Percentiles rank a stretch among this genome's conserved stretches.
Evolutionary conservation across 1,140 invertebrate genomes (phyloP).

Genomic region (Halesus radiatus): DNA sequence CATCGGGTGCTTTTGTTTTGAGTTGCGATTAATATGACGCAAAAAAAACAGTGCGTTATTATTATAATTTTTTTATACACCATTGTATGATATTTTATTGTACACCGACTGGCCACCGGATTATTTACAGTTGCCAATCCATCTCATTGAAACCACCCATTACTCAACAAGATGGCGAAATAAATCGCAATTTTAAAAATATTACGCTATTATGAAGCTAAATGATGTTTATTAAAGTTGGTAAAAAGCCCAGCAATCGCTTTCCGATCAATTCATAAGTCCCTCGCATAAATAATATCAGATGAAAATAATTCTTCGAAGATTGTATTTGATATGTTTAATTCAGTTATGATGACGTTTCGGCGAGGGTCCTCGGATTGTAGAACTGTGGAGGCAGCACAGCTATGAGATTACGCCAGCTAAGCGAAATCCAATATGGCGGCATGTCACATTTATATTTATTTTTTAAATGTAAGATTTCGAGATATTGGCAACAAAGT

Average conservation of each 20-base stretch:
- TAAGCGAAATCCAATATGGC: too few species aligned
- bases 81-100: too few species aligned
- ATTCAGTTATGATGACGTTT: not conserved
- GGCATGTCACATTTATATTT: too few species aligned
- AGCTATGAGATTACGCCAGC: too few species aligned
- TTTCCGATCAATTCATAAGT: slow-evolving; percentile 22
- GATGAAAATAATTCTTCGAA: slow-evolving; percentile 3
- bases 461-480: too few species aligned
- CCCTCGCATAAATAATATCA: not conserved
- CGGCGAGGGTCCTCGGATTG: too few species aligned
- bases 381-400: too few species aligned
- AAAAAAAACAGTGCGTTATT: not conserved
- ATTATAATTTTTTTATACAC: not conserved
- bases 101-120: not conserved
- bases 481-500: too few species aligned
- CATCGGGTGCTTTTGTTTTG: not conserved
- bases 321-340: not conserved
- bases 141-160: slow-evolving; percentile 2
- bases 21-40: not conserved
- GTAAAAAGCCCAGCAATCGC: not conserved
- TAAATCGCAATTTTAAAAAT: slow-evolving; percentile 22
- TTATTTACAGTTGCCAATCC: slow-evolving; percentile 2
- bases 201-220: slow-evolving; percentile 18
- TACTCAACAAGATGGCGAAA: slow-evolving; percentile 10
- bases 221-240: not conserved